These are phyloP conservation scores for Malacosoma neustria DNA, from an alignment of 2,888 invertebrate species.

Conservation along the genomic window DNA sequence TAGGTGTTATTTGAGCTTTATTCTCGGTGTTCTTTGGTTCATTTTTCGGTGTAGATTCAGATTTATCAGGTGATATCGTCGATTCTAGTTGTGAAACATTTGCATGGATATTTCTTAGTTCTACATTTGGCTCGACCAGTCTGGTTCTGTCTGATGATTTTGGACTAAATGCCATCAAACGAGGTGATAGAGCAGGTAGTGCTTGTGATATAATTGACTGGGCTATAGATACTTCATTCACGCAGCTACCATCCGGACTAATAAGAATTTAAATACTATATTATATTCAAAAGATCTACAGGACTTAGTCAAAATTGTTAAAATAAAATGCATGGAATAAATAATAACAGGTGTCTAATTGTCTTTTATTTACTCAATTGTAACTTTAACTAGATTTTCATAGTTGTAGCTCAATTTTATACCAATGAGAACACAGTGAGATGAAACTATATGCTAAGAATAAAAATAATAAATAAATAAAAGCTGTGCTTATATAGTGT, in stretches of 20 bases:
- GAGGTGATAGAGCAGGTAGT: conserved; percentile 64
- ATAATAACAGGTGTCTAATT: too few relatives aligned
- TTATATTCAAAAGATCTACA: too few relatives aligned
- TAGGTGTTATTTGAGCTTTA: conserved; percentile 65
- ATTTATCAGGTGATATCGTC: conserved; percentile 16
- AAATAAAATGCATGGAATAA: too few relatives aligned
- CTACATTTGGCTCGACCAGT: conserved; percentile 45
- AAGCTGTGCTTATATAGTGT: background rate
- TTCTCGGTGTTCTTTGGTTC: conserved; percentile 34
- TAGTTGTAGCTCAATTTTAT: too few relatives aligned
- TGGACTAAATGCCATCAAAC: conserved; percentile 57
- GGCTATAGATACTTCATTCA: conserved; percentile 69
- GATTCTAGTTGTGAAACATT: conserved; percentile 42
- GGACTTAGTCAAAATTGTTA: too few relatives aligned
- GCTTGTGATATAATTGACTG: conserved; percentile 74
- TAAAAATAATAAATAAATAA: conserved; percentile 14
- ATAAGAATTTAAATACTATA: conserved; percentile 21
- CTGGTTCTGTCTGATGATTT: conserved; percentile 64
- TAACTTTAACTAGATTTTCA: too few relatives aligned
- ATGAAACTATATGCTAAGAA: conserved; percentile 11
- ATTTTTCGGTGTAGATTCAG: conserved; percentile 27
- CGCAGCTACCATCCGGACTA: conserved; percentile 71
- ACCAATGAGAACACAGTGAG: background rate
- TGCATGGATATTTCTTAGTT: conserved; percentile 51
- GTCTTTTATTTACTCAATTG: too few relatives aligned